A percentile compares a stretch with the other conserved stretches of the same genome.
phyloP scores from a whole-genome alignment of 2,113 vertebrate genomes.

The Sinocyclocheilus rhinocerous region DNA sequence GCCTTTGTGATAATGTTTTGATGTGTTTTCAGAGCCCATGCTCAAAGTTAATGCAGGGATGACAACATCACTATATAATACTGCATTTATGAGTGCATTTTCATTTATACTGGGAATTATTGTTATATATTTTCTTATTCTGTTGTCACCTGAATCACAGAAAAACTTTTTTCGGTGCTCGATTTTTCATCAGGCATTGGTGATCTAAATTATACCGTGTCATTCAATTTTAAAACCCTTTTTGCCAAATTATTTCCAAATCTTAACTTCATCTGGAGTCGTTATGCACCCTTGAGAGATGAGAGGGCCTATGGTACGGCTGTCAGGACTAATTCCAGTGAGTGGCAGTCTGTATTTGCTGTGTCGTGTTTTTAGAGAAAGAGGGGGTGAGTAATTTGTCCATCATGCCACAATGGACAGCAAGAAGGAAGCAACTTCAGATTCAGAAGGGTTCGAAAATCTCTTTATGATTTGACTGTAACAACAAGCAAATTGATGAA shows the following conservation, averaged over 20 bases:
- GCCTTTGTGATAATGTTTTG: background rate
- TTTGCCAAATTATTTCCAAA: conserved; percentile 53
- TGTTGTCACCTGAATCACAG: background rate
- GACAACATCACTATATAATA: background rate
- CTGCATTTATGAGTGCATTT: background rate
- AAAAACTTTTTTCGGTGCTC: background rate
- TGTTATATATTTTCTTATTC: background rate
- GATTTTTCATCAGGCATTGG: background rate
- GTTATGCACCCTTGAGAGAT: conserved; percentile 32
- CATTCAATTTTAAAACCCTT: conserved; percentile 54
- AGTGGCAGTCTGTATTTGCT: conserved; percentile 47
- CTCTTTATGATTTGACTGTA: background rate
- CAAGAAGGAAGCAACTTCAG: background rate
- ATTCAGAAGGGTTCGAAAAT: background rate
- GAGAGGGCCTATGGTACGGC: conserved; percentile 32
- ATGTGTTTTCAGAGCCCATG: background rate
- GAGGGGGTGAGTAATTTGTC: background rate
- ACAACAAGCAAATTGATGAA: background rate
- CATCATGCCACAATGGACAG: background rate
- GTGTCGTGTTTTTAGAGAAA: background rate
- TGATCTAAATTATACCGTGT: conserved; percentile 15
- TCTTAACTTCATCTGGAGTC: conserved; percentile 41
- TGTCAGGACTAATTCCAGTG: conserved; percentile 48
- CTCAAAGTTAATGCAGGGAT: background rate
- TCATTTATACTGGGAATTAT: background rate